phyloP scores from a whole-genome alignment of 2,797 vertebrate genomes.

The Schizothorax lantsangensis region DNA sequence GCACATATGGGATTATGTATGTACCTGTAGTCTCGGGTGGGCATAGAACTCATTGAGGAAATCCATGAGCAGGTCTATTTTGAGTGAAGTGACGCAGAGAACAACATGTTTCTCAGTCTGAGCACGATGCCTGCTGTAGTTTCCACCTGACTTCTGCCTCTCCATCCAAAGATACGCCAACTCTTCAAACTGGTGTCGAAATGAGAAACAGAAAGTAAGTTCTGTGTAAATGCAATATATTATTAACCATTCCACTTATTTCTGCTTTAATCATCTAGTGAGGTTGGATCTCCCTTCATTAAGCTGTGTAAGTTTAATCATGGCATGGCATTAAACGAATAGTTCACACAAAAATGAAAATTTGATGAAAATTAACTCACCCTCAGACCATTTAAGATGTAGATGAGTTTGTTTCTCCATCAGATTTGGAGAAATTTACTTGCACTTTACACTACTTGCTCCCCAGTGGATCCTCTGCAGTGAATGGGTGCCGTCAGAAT shows the following conservation, averaged over 20 bases:
- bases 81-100: constrained; percentile 85
- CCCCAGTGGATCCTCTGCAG: background rate
- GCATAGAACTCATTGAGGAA: constrained; percentile 89
- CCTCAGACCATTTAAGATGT: too few species aligned
- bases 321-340: background rate
- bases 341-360: too few species aligned
- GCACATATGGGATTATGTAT: background rate
- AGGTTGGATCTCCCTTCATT: background rate
- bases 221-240: background rate
- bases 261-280: background rate
- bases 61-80: constrained; percentile 88
- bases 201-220: background rate
- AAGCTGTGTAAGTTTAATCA: background rate
- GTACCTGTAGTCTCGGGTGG: constrained; percentile 84
- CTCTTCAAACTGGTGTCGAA: constrained; percentile 80
- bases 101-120: constrained; percentile 88
- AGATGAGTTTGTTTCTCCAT: too few species aligned
- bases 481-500: background rate
- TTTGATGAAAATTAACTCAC: too few species aligned
- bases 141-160: constrained; percentile 85
- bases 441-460: too few species aligned
- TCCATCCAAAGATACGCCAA: constrained; percentile 88
- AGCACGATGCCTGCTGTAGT: constrained; percentile 86
- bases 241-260: background rate
- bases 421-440: too few species aligned